These are phyloP conservation scores for Perizoma affinitatum DNA, from an alignment of 2,888 invertebrate genomes.

Conservation along the genomic window DNA sequence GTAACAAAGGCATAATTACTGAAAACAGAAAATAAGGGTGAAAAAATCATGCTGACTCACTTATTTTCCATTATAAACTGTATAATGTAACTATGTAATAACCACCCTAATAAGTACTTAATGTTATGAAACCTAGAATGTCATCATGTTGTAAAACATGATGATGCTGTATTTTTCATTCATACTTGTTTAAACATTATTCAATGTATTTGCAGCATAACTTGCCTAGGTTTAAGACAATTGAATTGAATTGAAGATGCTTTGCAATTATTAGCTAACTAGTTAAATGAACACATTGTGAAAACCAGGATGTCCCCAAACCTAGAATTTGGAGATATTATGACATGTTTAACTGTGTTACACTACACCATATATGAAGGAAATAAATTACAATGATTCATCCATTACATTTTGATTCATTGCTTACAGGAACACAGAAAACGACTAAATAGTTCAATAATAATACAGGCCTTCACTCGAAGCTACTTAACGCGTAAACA, in stretches of 20 bases:
- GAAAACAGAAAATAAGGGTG: background rate
- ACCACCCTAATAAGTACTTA: background rate
- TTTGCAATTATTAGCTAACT: no score
- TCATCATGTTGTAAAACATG: background rate
- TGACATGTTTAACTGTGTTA: no score
- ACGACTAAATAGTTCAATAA: constrained; percentile 89
- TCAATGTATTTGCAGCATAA: no score
- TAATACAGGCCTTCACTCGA: constrained; percentile 92
- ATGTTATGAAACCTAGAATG: constrained; percentile 4
- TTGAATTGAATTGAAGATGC: no score
- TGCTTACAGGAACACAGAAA: constrained; percentile 86
- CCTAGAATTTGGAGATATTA: no score
- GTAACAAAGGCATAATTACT: background rate
- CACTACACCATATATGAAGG: no score
- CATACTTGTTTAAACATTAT: background rate
- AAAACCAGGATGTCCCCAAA: no score
- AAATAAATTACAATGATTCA: no score
- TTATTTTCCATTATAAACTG: background rate
- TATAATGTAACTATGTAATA: background rate
- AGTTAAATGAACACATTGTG: no score
- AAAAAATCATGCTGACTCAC: constrained; percentile 4
- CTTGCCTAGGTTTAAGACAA: no score
- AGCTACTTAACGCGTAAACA: constrained; percentile 89
- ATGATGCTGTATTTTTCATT: constrained; percentile 2
- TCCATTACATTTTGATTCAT: no score